These are phyloP conservation scores for Sinocyclocheilus anshuiensis DNA, from an alignment of 2,113 vertebrate genomes.

Conservation along the genomic window DNA sequence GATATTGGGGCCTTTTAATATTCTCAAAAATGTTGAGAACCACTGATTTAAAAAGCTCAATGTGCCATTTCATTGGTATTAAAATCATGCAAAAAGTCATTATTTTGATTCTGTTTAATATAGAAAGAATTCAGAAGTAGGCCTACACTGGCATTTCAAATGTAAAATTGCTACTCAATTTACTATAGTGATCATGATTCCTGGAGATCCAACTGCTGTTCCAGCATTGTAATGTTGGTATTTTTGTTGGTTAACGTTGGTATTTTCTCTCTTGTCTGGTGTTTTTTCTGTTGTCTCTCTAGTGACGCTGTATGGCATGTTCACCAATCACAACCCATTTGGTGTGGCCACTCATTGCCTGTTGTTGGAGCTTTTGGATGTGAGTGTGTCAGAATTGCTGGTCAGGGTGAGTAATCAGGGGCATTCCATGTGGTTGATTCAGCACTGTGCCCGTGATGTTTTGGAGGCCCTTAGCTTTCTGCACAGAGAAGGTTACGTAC, in stretches of 20 bases:
- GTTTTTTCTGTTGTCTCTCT: not conserved
- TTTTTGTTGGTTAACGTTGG: too few relatives aligned
- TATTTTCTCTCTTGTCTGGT: not conserved
- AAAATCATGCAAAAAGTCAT: not conserved
- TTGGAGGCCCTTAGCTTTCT: conserved; percentile 90
- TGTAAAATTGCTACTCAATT: not conserved
- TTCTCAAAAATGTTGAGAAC: not conserved
- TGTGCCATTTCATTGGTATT: not conserved
- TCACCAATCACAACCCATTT: conserved; percentile 84
- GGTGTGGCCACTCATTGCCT: conserved; percentile 85
- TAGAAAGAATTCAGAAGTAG: too few relatives aligned
- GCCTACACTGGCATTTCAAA: too few relatives aligned
- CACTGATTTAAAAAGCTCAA: not conserved
- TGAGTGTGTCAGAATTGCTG: conserved; percentile 92
- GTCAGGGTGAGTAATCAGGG: conserved; percentile 86
- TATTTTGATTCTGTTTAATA: too few relatives aligned
- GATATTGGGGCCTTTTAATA: not conserved
- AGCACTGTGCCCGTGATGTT: conserved; percentile 91
- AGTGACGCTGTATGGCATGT: conserved; percentile 92
- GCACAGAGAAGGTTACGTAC: conserved; percentile 90
- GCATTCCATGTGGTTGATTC: conserved; percentile 95
- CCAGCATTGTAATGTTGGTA: not conserved
- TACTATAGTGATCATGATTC: not conserved
- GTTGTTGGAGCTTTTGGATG: conserved; percentile 90
- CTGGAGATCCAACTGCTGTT: not conserved